A percentile compares a stretch with the other conserved stretches of the same genome.
Conservation (phyloP, 2,113 vertebrate genomes). For the Nipponia nippon region DNA sequence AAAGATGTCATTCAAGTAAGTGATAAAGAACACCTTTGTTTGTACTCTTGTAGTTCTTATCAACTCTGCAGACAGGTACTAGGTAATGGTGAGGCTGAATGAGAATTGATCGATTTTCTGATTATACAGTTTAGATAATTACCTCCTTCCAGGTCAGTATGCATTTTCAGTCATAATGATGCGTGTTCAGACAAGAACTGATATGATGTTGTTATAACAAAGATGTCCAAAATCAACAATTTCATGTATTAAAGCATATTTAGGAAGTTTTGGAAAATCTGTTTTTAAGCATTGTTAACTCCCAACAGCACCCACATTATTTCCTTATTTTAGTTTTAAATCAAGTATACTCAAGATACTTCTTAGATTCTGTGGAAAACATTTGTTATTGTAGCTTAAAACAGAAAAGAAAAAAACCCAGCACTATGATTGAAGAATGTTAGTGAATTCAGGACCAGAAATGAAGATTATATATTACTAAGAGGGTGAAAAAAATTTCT, state of each 20-base stretch:
- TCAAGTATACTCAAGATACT: neutral
- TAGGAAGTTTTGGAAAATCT: neutral
- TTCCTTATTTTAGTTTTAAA: neutral
- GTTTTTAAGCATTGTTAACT: neutral
- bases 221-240: neutral
- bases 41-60: neutral
- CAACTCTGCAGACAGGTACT: neutral
- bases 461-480: neutral
- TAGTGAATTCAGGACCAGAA: neutral
- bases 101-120: neutral
- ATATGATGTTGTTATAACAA: neutral
- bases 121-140: neutral
- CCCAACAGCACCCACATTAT: fast-evolving
- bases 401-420: neutral
- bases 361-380: neutral
- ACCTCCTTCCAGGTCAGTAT: neutral
- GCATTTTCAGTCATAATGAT: neutral
- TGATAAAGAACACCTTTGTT: neutral
- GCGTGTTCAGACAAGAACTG: neutral
- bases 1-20: neutral
- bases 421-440: neutral
- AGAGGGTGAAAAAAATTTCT: neutral
- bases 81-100: neutral
- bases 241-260: neutral
- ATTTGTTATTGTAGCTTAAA: neutral